Evolutionary conservation across 2,888 invertebrate species (phyloP).

Genomic region (Brassicogethes aeneus): DNA sequence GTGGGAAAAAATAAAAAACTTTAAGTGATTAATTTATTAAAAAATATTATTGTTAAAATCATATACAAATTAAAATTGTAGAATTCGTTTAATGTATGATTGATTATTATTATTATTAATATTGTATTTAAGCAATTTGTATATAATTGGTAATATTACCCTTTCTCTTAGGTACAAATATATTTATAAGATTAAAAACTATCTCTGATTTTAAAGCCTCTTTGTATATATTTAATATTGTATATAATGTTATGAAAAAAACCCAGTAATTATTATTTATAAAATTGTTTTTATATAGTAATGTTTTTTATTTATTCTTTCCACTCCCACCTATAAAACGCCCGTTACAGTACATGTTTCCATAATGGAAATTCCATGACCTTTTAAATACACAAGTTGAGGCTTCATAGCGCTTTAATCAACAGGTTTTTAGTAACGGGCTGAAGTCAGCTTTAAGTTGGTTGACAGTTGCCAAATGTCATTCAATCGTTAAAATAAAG

Average conservation of each 20-base stretch:
- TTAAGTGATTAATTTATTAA: conserved; percentile 8
- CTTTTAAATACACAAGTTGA: too few relatives aligned
- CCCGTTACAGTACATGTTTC: too few relatives aligned
- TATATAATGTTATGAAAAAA: conserved; percentile 21
- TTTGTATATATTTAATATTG: conserved; percentile 22
- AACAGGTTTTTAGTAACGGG: too few relatives aligned
- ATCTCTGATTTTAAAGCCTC: conserved; percentile 11
- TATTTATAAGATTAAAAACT: conserved; percentile 16
- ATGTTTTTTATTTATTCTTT: neutral
- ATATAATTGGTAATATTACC: conserved; percentile 9
- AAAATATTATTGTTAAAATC: conserved; percentile 7
- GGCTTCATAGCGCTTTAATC: too few relatives aligned
- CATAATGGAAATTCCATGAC: too few relatives aligned
- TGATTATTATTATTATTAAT: too few relatives aligned
- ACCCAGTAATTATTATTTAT: conserved; percentile 17
- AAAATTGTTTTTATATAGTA: conserved; percentile 9
- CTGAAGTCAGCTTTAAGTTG: too few relatives aligned
- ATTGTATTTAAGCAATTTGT: too few relatives aligned
- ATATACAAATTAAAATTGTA: too few relatives aligned
- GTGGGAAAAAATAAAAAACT: conserved; percentile 9
- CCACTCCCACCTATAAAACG: too few relatives aligned
- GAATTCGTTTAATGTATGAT: conserved; percentile 8
- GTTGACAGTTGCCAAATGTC: too few relatives aligned
- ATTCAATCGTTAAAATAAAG: too few relatives aligned
- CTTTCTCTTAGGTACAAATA: conserved; percentile 12